Evolutionary conservation across 2,797 vertebrate species (phyloP).

Genomic region (Myripristis jacobus): DNA sequence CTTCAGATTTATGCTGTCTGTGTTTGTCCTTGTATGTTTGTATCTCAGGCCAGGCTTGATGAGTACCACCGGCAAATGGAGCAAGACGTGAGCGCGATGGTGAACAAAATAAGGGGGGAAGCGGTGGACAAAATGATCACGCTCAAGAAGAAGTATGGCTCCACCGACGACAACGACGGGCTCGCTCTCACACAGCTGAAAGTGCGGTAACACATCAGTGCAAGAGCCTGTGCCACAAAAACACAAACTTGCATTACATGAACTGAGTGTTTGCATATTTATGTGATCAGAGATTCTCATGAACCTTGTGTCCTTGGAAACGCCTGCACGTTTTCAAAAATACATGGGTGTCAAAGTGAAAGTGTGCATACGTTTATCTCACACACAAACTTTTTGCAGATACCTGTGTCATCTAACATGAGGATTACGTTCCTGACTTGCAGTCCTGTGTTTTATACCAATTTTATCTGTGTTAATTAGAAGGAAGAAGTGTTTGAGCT

Average conservation of each 20-base stretch:
- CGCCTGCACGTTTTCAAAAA: too few species aligned
- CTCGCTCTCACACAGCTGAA: conserved; percentile 66
- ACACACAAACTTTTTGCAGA: too few species aligned
- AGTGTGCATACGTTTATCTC: too few species aligned
- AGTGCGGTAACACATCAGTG: conserved; percentile 53
- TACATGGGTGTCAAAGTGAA: too few species aligned
- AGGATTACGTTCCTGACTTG: too few species aligned
- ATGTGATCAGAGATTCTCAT: too few species aligned
- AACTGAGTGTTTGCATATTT: too few species aligned
- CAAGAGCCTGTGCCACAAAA: not conserved
- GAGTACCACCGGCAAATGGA: conserved; percentile 77
- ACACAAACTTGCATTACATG: too few species aligned
- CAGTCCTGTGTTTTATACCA: too few species aligned
- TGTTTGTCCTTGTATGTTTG: not conserved
- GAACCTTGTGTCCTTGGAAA: too few species aligned
- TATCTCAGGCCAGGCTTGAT: conserved; percentile 77
- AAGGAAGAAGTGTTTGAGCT: conserved; percentile 79
- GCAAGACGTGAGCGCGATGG: conserved; percentile 78
- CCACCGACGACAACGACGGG: conserved; percentile 60
- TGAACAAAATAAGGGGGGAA: conserved; percentile 77
- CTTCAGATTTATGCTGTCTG: not conserved
- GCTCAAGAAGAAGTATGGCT: conserved; percentile 81
- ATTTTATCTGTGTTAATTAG: conserved; percentile 44
- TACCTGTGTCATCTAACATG: too few species aligned
- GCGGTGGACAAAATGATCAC: conserved; percentile 75